Conservation (phyloP, 1,140 invertebrate species). For the Hyles vespertilio region DNA sequence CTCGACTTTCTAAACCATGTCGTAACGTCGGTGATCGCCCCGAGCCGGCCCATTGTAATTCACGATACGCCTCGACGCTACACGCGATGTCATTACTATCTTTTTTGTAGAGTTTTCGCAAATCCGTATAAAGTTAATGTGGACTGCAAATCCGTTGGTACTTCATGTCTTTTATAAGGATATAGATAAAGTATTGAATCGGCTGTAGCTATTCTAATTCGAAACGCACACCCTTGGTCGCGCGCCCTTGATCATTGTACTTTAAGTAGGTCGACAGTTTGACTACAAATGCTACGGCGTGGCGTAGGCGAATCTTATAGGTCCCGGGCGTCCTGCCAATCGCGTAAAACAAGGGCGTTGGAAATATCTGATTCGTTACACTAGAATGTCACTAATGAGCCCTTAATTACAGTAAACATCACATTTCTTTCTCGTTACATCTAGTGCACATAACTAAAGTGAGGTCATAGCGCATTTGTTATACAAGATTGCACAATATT, state of each 20-base stretch:
- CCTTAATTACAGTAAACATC: no score
- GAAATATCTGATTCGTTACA: neutral
- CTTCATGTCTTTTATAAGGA: no score
- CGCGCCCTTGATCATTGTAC: conserved; percentile 8
- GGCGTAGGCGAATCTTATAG: conserved; percentile 14
- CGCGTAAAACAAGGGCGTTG: conserved; percentile 10
- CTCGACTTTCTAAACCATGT: conserved; percentile 70
- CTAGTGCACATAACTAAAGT: no score
- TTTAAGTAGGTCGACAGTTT: conserved; percentile 10
- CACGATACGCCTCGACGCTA: conserved; percentile 57
- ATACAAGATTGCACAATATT: no score
- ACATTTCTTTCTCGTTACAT: no score
- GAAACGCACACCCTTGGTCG: neutral
- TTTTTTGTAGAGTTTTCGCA: conserved; percentile 57
- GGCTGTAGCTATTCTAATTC: no score
- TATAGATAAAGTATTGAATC: no score
- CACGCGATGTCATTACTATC: conserved; percentile 63
- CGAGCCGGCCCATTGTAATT: conserved; percentile 60
- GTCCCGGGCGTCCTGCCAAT: conserved; percentile 11
- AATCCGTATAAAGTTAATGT: conserved; percentile 55
- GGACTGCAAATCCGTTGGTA: neutral
- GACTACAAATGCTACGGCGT: conserved; percentile 15
- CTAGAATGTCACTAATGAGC: no score
- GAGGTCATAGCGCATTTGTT: no score
- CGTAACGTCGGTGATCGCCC: conserved; percentile 63